These are phyloP conservation scores for Remorina albescens DNA, from an alignment of 2,797 vertebrate species.

Conservation along the genomic window DNA sequence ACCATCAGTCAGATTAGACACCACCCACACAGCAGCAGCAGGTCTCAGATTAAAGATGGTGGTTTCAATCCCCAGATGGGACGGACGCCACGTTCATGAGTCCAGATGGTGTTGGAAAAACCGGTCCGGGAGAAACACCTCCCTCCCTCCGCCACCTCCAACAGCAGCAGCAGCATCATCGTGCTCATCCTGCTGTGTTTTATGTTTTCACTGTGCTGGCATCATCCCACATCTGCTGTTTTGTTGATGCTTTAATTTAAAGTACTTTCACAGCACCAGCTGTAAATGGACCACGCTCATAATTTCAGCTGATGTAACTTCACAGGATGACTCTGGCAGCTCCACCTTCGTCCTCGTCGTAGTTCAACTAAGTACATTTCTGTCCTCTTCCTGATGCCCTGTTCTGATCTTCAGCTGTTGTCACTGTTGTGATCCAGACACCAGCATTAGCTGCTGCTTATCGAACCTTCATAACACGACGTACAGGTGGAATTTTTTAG, in stretches of 20 bases:
- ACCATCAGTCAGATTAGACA: slow-evolving; percentile 57
- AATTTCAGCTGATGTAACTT: too few species aligned
- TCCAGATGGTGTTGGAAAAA: slow-evolving; percentile 61
- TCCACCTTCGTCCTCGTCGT: background rate
- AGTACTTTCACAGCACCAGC: background rate
- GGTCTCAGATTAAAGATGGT: slow-evolving; percentile 56
- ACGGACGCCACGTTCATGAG: slow-evolving; percentile 26
- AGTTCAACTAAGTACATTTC: background rate
- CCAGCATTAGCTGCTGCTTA: background rate
- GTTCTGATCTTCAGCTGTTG: too few species aligned
- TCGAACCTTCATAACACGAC: background rate
- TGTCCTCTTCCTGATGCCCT: too few species aligned
- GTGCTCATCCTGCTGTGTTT: background rate
- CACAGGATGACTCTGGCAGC: too few species aligned
- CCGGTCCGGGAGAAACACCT: background rate
- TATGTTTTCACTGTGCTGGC: slow-evolving; percentile 9
- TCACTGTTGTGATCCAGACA: background rate
- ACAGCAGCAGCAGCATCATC: background rate
- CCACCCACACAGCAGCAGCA: slow-evolving; percentile 24
- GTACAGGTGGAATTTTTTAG: too few species aligned
- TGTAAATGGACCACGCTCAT: background rate
- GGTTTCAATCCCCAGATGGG: slow-evolving; percentile 45
- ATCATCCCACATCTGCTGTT: slow-evolving; percentile 39
- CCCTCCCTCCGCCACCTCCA: too few species aligned
- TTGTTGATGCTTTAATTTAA: background rate